Percentiles rank a stretch among this genome's conserved stretches.
Conservation (phyloP, 2,888 invertebrate genomes). For the Drosophila planitibia region DNA sequence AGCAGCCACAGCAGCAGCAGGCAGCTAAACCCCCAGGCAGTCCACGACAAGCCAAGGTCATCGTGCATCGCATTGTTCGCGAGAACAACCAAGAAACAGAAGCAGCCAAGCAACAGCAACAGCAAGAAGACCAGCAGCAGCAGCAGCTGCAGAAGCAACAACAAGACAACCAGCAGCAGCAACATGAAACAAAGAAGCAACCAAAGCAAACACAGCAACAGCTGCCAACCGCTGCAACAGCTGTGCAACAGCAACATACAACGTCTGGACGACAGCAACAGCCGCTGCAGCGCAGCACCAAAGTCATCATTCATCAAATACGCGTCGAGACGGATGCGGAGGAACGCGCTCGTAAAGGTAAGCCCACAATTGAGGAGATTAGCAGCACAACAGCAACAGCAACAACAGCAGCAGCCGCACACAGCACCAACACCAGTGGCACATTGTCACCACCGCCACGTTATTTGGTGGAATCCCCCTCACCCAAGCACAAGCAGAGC, state of each 20-base stretch:
- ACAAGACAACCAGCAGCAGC: not conserved
- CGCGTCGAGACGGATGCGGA: slow-evolving; percentile 51
- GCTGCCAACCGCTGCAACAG: slow-evolving; percentile 14
- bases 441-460: slow-evolving; percentile 72
- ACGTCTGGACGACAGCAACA: not conserved
- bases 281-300: slow-evolving; percentile 63
- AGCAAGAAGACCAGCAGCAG: not conserved
- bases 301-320: slow-evolving; percentile 71
- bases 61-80: slow-evolving; percentile 72
- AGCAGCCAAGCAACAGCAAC: slow-evolving; percentile 12
- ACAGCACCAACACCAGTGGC: slow-evolving; percentile 44
- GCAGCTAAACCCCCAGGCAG: slow-evolving; percentile 59
- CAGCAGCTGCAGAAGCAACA: not conserved
- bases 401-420: slow-evolving; percentile 15
- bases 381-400: slow-evolving; percentile 59
- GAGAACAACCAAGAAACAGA: slow-evolving; percentile 12
- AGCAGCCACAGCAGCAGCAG: slow-evolving; percentile 17
- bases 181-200: not conserved
- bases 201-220: not conserved
- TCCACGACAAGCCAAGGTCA: slow-evolving; percentile 73
- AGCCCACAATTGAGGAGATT: slow-evolving; percentile 65
- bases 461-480: slow-evolving; percentile 75
- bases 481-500: slow-evolving; percentile 52
- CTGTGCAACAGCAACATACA: slow-evolving; percentile 26
- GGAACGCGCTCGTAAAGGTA: slow-evolving; percentile 51